Evolutionary conservation across 2,888 invertebrate species (phyloP), one percentile per base, ranked within the genome.

Genomic region (Ormyrus labotus): DNA sequence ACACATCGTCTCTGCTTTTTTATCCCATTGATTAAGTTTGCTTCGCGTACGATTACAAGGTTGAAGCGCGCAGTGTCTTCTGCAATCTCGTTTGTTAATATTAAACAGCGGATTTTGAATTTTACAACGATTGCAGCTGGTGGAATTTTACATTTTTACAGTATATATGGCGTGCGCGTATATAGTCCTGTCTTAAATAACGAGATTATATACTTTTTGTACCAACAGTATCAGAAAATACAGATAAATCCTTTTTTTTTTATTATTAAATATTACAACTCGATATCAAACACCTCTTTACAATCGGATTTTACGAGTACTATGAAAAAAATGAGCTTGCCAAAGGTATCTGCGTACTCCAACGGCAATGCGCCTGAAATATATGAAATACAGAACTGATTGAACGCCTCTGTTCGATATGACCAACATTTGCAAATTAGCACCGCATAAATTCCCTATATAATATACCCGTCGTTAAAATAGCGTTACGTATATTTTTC

Each of bases 171-270:
- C 58, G 53, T 34, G 34, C 64, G 53, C 60, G 10, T 68, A 34
- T 71, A 60, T 48, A 71, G 58, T 70, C n/a, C 69, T 48, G 48
- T 45, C 64, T 70, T 61, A 69, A 76, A 69, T 58, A 72, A 69
- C 51, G 67, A 64, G 55, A 60, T 57, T 68, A 34, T 80, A 61
- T 48, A 57, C 47, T 34, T 76, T 72, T 82, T 69, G 72, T 65
- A 75, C 65, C 74, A 74, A 80, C 78, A 80, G 77, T 80, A 74
- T 80, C 73, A 77, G 78, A 80, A 82, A 80, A 77, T 77, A 80
- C 65, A 71, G 65, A 51, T 80, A 61, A 58, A 77, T 77, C 34
- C 19, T 13, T 67, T 80, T 68, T 61, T 60, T 51, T n/a, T 65
- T 48, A 10, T 47, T 61, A 67, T 67, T 11, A 6, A 53, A 11